Percentiles rank a stretch among this genome's conserved stretches.
phyloP scores from a whole-genome alignment of 2,113 vertebrate genomes.

The Sminthopsis crassicaudata region DNA sequence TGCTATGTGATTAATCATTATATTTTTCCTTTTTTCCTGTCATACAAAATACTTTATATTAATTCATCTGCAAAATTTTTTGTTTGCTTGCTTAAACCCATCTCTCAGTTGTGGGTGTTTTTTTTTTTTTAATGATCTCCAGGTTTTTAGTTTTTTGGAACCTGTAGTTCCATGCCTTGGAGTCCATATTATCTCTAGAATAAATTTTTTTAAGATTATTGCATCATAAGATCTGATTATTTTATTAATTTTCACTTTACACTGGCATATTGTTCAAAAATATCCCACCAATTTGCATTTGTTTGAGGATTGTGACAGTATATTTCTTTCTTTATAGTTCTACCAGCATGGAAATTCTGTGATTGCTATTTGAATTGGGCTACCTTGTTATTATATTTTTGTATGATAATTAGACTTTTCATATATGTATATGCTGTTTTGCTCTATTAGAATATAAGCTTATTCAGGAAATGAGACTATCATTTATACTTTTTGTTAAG shows the following conservation, averaged over 20 bases:
- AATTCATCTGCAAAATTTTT: background rate
- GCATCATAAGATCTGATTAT: background rate
- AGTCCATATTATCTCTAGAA: background rate
- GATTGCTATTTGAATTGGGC: background rate
- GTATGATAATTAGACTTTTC: background rate
- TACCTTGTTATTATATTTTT: background rate
- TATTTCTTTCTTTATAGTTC: background rate
- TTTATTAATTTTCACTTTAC: background rate
- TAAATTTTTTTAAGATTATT: background rate
- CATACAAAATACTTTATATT: background rate
- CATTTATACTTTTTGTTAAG: background rate
- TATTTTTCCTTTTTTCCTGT: background rate
- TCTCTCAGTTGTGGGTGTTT: background rate
- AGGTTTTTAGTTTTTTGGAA: background rate
- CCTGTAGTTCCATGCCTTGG: background rate
- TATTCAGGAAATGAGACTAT: background rate
- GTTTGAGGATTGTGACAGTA: background rate
- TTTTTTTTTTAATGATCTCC: background rate
- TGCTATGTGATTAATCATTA: background rate
- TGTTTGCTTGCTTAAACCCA: background rate
- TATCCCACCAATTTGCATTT: background rate
- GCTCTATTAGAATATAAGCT: background rate
- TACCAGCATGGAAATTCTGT: background rate
- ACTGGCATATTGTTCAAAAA: background rate
- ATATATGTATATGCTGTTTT: background rate